Conservation (phyloP, 2,888 invertebrate species). For the Eretmocerus hayati region DNA sequence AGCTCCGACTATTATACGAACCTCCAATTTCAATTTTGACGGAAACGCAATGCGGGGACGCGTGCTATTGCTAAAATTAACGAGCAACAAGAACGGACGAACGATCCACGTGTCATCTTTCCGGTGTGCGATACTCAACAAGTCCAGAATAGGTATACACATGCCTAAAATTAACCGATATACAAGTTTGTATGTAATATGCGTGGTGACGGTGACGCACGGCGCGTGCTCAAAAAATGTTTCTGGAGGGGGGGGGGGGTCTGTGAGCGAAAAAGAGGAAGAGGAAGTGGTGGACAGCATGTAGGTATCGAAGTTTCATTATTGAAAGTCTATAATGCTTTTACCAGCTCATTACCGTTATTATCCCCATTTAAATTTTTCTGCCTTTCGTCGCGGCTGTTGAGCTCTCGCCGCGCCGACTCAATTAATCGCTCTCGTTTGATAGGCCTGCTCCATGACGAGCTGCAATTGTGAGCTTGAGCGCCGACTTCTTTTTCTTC, state of each 20-base stretch:
- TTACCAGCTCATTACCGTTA: conserved; percentile 18
- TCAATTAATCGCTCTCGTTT: conserved; percentile 21
- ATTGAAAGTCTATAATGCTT: conserved; percentile 18
- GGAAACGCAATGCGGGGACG: too few relatives aligned
- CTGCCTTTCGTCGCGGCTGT: conserved; percentile 13
- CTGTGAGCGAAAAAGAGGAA: neutral
- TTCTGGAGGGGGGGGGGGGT: too few relatives aligned
- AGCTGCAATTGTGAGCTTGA: conserved; percentile 13
- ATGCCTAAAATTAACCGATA: too few relatives aligned
- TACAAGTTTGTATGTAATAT: neutral
- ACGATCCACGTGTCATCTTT: conserved; percentile 36
- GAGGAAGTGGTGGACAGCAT: neutral
- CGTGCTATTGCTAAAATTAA: too few relatives aligned
- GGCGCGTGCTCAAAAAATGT: neutral
- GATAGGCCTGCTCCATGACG: neutral
- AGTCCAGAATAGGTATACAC: neutral
- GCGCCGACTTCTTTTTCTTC: conserved; percentile 7
- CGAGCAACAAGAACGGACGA: conserved; percentile 20
- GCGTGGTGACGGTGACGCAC: neutral
- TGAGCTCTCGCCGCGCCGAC: conserved; percentile 1
- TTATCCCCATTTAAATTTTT: conserved; percentile 17
- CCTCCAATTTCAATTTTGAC: too few relatives aligned
- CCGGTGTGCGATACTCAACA: conserved; percentile 3
- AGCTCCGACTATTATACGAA: too few relatives aligned
- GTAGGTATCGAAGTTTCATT: conserved; percentile 21